phyloP scores from a whole-genome alignment of 1,140 invertebrate genomes.

The Lysiphlebus fabarum region DNA sequence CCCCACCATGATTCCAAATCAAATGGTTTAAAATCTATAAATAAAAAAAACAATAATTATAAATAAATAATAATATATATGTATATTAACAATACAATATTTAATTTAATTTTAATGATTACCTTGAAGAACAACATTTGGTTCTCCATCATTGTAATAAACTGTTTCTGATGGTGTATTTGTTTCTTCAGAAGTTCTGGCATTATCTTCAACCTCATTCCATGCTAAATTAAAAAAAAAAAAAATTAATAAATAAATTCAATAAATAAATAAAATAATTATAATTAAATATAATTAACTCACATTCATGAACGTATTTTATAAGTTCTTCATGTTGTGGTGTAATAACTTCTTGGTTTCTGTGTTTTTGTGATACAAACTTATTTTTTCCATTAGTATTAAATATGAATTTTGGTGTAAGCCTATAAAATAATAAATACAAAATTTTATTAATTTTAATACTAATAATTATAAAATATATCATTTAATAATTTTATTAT shows the following conservation, averaged over 20 bases:
- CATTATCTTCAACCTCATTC: conserved; percentile 43
- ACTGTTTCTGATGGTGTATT: conserved; percentile 49
- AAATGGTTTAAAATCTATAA: conserved; percentile 78
- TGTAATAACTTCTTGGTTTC: conserved; percentile 62
- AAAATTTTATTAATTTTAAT: conserved; percentile 4
- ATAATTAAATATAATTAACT: conserved; percentile 39
- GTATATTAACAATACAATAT: neutral
- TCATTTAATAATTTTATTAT: neutral
- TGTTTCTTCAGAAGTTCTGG: conserved; percentile 34
- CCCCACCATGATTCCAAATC: conserved; percentile 87
- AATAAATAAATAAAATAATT: conserved; percentile 17
- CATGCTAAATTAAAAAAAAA: conserved; percentile 36
- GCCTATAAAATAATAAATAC: conserved; percentile 47
- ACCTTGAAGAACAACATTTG: conserved; percentile 63
- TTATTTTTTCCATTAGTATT: conserved; percentile 66
- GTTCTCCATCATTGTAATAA: conserved; percentile 71
- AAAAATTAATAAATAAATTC: neutral
- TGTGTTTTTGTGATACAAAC: conserved; percentile 60
- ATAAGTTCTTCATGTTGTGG: conserved; percentile 73
- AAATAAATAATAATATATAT: neutral
- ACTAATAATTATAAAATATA: neutral
- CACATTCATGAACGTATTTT: conserved; percentile 71
- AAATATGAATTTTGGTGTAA: conserved; percentile 67
- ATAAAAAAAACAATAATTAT: conserved; percentile 19
- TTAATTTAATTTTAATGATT: conserved; percentile 24